Evolutionary conservation across 92 coral and sea anemone species (phyloP), one percentile per base, ranked within the genome.

Genomic region (Blastomussa wellsi): DNA sequence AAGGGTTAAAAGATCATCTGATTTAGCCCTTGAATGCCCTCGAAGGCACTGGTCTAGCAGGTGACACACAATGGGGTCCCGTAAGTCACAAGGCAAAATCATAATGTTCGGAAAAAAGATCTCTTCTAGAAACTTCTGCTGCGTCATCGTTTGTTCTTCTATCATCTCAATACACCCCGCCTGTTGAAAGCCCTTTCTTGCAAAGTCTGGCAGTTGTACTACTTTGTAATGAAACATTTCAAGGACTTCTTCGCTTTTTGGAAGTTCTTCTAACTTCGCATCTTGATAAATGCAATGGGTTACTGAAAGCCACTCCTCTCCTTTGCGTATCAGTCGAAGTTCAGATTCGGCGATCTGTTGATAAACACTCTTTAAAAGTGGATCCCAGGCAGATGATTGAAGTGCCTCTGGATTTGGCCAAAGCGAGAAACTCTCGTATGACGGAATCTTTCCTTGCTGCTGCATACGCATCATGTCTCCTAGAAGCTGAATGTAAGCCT

Each of bases 381-480:
- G 91, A 65, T 52, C 86, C 98, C 98, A 95, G 4, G 90, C 92
- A 0, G 85, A 53, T n/a, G 95, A 88, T 26, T 86, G 79, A 26
- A 95, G 79, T 44, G 41, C 31, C 38, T 62, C 79, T 17, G 93
- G 97, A 53, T 95, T 82, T 20, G 98, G 98, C 98, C 98, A 95
- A 42, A 95, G 91, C 7, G 79, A 64, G 55, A 88, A 91, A 68
- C 82, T 82, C 17, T 49, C 62, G 88, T 87, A 93, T 11, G 64
- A 78, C 29, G 80, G 52, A 53, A 93, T 75, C 60, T 74, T 48
- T 24, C 93, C 88, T 29, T 68, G 32, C 57, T 83, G 67, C 68
- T 82, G 83, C 85, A 91, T 80, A 69, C 44, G 57, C 60, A 62
- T 79, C 73, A 90, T 85, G 38, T 93, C 83, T 26, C 76, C 80